Percentiles rank a stretch among this genome's conserved stretches.
Conservation (phyloP, 2,888 invertebrate species). For the Epicampocera succincta region DNA sequence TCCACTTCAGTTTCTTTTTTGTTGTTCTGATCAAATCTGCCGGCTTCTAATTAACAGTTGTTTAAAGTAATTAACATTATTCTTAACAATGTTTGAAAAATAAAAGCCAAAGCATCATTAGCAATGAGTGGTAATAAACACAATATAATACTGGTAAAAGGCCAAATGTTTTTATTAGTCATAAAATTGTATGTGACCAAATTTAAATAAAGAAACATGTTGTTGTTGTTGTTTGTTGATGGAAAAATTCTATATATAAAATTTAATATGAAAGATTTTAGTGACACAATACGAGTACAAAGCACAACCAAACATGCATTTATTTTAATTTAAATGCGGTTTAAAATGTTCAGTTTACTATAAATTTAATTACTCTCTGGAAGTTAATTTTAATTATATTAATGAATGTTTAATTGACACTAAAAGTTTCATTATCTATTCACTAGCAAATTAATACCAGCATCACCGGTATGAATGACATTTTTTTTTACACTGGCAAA, state of each 20-base stretch:
- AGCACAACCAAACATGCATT: not conserved
- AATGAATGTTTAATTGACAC: conserved; percentile 41
- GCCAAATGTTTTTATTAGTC: conserved; percentile 45
- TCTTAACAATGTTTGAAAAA: conserved; percentile 52
- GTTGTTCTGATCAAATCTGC: conserved; percentile 31
- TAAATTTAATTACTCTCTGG: conserved; percentile 38
- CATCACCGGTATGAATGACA: not conserved
- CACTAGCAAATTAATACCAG: conserved; percentile 26
- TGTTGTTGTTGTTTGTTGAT: not conserved
- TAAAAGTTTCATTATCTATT: conserved; percentile 49
- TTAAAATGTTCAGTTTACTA: conserved; percentile 41
- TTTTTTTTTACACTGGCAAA: not conserved
- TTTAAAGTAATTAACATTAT: conserved; percentile 59
- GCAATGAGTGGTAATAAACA: conserved; percentile 31
- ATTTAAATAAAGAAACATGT: conserved; percentile 11
- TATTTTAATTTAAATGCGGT: conserved; percentile 42
- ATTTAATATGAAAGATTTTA: conserved; percentile 3
- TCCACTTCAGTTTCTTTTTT: not conserved
- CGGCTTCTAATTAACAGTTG: conserved; percentile 62
- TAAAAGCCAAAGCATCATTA: not conserved
- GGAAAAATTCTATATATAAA: not conserved
- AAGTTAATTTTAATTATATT: conserved; percentile 50
- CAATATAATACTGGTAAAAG: conserved; percentile 29
- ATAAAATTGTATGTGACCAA: conserved; percentile 42
- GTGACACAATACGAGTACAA: not conserved